phyloP scores from a whole-genome alignment of 53 echinoderm and acorn worm species.

The Patiria pectinifera region DNA sequence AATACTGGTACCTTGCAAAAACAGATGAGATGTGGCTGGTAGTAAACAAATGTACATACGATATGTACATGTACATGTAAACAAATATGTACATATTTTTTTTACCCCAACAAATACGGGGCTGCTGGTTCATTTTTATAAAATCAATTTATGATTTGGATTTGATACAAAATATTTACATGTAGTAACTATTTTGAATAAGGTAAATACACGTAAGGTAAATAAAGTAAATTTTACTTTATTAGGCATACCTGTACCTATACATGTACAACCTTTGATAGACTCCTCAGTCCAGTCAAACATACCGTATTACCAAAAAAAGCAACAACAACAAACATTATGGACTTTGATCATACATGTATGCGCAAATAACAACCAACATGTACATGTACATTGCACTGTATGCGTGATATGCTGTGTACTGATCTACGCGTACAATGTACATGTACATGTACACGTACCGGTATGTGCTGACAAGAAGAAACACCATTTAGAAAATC shows the following conservation, averaged over 20 bases:
- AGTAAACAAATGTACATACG: not conserved
- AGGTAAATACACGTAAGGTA: too few species aligned
- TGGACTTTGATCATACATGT: too few species aligned
- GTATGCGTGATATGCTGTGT: not conserved
- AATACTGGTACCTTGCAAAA: not conserved
- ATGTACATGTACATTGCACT: not conserved
- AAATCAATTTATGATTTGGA: too few species aligned
- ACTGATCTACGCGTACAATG: not conserved
- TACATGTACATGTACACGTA: constrained; percentile 36
- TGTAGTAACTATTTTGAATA: not conserved
- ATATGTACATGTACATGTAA: not conserved
- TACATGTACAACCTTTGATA: not conserved
- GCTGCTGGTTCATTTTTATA: too few species aligned
- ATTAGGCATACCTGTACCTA: not conserved
- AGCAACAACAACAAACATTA: too few species aligned
- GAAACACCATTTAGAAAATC: not conserved
- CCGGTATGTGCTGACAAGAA: not conserved
- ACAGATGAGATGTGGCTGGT: too few species aligned
- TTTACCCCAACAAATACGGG: too few species aligned
- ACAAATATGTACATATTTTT: not conserved
- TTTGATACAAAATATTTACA: not conserved
- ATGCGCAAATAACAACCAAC: not conserved
- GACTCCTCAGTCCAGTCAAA: too few species aligned
- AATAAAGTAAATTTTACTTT: too few species aligned
- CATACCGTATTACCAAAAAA: too few species aligned